Evolutionary conservation across 2,113 vertebrate species (phyloP).

Genomic region (Phalacrocorax carbo): DNA sequence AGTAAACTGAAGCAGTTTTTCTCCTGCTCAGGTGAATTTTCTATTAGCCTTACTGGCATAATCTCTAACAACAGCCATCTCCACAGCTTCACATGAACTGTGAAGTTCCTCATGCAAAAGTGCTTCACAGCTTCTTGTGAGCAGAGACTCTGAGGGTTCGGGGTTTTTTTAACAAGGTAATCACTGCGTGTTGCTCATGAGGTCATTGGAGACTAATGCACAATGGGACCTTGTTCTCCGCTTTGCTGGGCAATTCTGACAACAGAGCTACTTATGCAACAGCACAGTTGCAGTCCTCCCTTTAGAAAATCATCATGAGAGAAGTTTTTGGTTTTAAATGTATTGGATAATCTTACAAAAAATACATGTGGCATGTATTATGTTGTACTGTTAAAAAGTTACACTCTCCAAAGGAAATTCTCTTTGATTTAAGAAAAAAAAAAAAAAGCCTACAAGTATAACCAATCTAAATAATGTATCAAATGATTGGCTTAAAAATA

Average conservation of each 20-base stretch:
- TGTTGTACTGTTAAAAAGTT: background rate
- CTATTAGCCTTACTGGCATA: background rate
- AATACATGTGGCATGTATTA: accelerated
- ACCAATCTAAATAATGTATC: background rate
- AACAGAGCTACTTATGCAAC: background rate
- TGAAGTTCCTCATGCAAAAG: background rate
- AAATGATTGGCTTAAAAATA: background rate
- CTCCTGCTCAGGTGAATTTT: background rate
- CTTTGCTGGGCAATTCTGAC: background rate
- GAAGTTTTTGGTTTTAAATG: background rate
- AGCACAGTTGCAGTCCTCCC: background rate
- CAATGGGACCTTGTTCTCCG: background rate
- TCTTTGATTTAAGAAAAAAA: background rate
- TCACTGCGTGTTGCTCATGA: background rate
- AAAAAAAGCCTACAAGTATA: background rate
- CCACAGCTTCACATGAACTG: background rate
- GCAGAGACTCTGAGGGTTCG: background rate
- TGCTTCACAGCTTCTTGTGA: background rate
- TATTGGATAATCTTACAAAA: background rate
- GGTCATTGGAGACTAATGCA: background rate
- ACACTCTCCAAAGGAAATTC: background rate
- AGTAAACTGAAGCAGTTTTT: background rate
- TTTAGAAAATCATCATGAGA: background rate
- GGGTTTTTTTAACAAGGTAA: background rate
- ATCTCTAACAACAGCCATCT: background rate